phyloP scores from a whole-genome alignment of 2,797 vertebrate species.

The Leptatherina wallacei region DNA sequence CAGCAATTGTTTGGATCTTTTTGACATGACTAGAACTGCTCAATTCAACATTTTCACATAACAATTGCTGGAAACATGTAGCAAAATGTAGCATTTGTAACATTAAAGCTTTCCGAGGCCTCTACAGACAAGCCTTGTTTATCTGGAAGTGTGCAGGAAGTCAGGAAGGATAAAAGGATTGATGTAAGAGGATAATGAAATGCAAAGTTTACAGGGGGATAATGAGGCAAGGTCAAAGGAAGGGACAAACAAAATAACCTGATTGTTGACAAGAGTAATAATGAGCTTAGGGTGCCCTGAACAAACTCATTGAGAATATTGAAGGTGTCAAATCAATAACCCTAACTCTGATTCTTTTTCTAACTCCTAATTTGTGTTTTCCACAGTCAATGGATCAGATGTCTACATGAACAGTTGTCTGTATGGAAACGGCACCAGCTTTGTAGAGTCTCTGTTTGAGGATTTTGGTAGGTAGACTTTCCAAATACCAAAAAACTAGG shows the following conservation, averaged over 20 bases:
- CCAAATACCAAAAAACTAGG: not conserved
- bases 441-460: slow-evolving; percentile 97
- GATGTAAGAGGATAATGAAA: slow-evolving; percentile 73
- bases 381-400: slow-evolving; percentile 88
- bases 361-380: slow-evolving; percentile 25
- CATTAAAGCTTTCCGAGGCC: slow-evolving; percentile 17
- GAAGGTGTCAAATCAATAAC: not conserved
- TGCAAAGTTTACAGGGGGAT: slow-evolving; percentile 63
- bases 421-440: slow-evolving; percentile 95
- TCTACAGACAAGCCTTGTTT: slow-evolving; percentile 44
- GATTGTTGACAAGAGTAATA: slow-evolving; percentile 20
- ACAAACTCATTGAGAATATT: not conserved
- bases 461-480: slow-evolving; percentile 88
- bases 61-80: slow-evolving; percentile 6
- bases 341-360: slow-evolving; percentile 24
- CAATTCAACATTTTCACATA: not conserved
- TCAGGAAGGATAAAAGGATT: slow-evolving; percentile 63
- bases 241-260: slow-evolving; percentile 47
- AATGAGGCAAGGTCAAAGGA: slow-evolving; percentile 56
- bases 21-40: slow-evolving; percentile 2
- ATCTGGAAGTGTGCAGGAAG: slow-evolving; percentile 47
- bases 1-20: not conserved
- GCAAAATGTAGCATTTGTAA: not conserved
- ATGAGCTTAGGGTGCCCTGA: not conserved
- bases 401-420: slow-evolving; percentile 94